A percentile compares a stretch with the other conserved stretches of the same genome.
These are phyloP conservation scores for Heliconius hermathena DNA, from an alignment of 1,140 invertebrate genomes.

Conservation along the genomic window DNA sequence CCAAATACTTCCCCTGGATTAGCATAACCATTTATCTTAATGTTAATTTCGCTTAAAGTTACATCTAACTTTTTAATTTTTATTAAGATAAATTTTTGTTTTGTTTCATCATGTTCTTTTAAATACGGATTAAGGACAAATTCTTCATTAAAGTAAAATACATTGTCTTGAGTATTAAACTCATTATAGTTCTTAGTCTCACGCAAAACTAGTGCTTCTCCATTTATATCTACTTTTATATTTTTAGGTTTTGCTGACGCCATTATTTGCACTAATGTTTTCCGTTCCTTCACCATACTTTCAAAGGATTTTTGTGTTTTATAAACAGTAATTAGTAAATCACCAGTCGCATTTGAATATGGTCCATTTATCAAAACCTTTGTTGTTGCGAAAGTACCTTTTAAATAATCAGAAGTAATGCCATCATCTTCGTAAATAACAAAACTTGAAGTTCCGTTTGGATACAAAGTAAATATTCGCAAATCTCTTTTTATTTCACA, in stretches of 20 bases:
- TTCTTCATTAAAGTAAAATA: constrained; percentile 56
- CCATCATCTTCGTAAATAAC: constrained; percentile 73
- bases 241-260: constrained; percentile 43
- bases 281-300: constrained; percentile 55
- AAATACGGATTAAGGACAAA: constrained; percentile 63
- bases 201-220: constrained; percentile 42
- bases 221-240: constrained; percentile 58
- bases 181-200: constrained; percentile 52
- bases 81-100: constrained; percentile 63
- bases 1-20: constrained; percentile 52
- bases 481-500: constrained; percentile 59
- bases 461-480: constrained; percentile 65
- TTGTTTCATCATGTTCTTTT: constrained; percentile 39
- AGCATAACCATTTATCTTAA: constrained; percentile 57
- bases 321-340: constrained; percentile 55
- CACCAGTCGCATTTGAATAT: constrained; percentile 48
- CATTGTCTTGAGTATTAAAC: constrained; percentile 51
- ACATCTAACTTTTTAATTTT: constrained; percentile 63
- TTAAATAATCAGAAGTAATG: constrained; percentile 55
- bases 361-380: constrained; percentile 51
- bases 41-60: constrained; percentile 53
- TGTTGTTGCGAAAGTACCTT: constrained; percentile 55
- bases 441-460: constrained; percentile 55
- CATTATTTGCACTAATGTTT: constrained; percentile 64
- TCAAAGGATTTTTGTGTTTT: constrained; percentile 59